Conservation (phyloP, 2,797 vertebrate species). For the Siniperca obscura region DNA sequence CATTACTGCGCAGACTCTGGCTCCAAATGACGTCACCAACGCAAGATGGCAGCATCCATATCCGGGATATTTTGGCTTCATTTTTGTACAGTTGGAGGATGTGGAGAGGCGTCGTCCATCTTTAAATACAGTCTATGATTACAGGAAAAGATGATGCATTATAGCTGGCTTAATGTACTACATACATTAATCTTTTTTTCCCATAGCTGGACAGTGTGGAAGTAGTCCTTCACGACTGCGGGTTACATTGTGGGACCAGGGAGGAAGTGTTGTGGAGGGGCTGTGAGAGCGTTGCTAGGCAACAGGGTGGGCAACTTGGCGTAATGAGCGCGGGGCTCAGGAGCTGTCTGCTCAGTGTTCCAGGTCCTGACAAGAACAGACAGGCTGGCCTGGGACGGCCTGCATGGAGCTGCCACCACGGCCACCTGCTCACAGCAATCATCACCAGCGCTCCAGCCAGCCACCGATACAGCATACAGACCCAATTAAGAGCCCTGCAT, state of each 20-base stretch:
- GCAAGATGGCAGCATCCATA: too few relatives aligned
- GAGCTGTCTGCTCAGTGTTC: slow-evolving; percentile 89
- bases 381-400: slow-evolving; percentile 85
- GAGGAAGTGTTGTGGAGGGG: slow-evolving; percentile 80
- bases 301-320: slow-evolving; percentile 79
- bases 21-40: too few relatives aligned
- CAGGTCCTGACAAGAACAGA: slow-evolving; percentile 87
- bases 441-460: slow-evolving; percentile 86
- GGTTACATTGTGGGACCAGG: slow-evolving; percentile 67
- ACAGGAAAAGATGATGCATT: slow-evolving; percentile 10
- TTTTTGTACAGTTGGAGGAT: too few relatives aligned
- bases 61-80: too few relatives aligned
- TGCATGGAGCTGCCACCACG: slow-evolving; percentile 84
- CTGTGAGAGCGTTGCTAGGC: slow-evolving; percentile 76
- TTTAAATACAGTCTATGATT: too few relatives aligned
- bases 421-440: slow-evolving; percentile 89
- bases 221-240: slow-evolving; percentile 50
- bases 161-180: neutral
- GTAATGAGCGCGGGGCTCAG: slow-evolving; percentile 81
- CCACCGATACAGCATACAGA: slow-evolving; percentile 86
- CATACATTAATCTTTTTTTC: slow-evolving; percentile 40
- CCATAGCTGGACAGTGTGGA: slow-evolving; percentile 58
- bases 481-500: slow-evolving; percentile 89
- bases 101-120: too few relatives aligned
- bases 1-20: too few relatives aligned